Percentiles rank a stretch among this genome's conserved stretches.
These are phyloP conservation scores for Bursaphelenchus okinawaensis DNA, from an alignment of 2,888 invertebrate species.

Conservation along the genomic window DNA sequence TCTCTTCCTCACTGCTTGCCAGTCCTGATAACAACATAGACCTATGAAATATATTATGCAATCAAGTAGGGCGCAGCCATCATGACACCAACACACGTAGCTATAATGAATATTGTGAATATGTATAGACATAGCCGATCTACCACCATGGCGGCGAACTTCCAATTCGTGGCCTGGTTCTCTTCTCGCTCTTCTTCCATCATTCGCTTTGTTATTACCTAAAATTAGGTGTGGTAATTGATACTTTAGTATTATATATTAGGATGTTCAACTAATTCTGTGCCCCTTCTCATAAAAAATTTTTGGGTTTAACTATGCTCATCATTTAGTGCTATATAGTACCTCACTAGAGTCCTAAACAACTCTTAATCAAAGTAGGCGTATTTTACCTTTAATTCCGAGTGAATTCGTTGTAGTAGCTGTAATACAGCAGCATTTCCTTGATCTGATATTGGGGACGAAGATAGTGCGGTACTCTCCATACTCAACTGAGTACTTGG, in stretches of 20 bases:
- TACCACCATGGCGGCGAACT: conserved; percentile 55
- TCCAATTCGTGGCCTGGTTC: conserved; percentile 54
- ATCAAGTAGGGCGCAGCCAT: conserved; percentile 57
- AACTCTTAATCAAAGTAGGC: too few species aligned
- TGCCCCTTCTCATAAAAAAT: too few species aligned
- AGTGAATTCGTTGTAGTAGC: conserved; percentile 51
- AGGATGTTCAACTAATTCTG: conserved; percentile 6
- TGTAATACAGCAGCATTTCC: conserved; percentile 50
- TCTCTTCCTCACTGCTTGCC: too few species aligned
- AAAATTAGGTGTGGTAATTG: not conserved
- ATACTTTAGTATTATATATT: not conserved
- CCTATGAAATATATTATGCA: too few species aligned
- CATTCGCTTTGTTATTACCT: conserved; percentile 55
- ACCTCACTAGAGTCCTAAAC: too few species aligned
- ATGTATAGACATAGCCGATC: conserved; percentile 56
- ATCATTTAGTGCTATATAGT: too few species aligned
- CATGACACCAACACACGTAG: conserved; percentile 52
- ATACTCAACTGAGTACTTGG: conserved; percentile 2
- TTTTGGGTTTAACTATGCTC: not conserved
- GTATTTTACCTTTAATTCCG: conserved; percentile 49
- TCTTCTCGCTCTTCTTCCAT: conserved; percentile 53
- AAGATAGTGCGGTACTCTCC: conserved; percentile 2
- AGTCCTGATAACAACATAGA: too few species aligned
- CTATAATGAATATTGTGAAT: conserved; percentile 55
- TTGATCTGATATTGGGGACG: conserved; percentile 27